Evolutionary conservation across 1,140 invertebrate genomes (phyloP).

Genomic region (Lordiphosa stackelbergi): DNA sequence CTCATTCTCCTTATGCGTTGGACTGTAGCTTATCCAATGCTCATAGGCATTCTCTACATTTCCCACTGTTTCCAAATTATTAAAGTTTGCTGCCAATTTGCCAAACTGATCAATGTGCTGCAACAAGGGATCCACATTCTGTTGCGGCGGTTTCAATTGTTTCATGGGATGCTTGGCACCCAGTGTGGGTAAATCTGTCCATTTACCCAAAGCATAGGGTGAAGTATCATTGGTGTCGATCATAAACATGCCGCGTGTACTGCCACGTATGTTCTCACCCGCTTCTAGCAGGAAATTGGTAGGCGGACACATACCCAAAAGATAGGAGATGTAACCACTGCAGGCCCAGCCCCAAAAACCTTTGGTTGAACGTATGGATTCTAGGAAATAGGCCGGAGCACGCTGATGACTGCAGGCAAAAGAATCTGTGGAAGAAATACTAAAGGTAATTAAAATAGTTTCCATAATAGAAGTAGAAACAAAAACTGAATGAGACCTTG

Average conservation of each 20-base stretch:
- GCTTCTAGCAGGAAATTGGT: constrained; percentile 70
- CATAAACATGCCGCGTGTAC: constrained; percentile 67
- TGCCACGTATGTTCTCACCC: constrained; percentile 61
- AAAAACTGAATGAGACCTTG: too few species aligned
- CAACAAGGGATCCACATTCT: constrained; percentile 58
- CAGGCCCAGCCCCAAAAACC: constrained; percentile 85
- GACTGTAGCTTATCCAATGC: constrained; percentile 70
- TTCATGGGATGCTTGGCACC: constrained; percentile 35
- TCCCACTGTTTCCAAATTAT: constrained; percentile 45
- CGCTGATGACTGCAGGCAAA: constrained; percentile 83
- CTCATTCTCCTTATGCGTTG: constrained; percentile 31
- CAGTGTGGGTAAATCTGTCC: constrained; percentile 65
- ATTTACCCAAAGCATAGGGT: constrained; percentile 72
- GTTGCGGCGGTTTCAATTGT: constrained; percentile 16
- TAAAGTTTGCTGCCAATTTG: constrained; percentile 66
- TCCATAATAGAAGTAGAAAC: too few species aligned
- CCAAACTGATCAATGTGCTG: constrained; percentile 71
- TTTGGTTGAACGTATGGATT: constrained; percentile 82
- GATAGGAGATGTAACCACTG: constrained; percentile 79
- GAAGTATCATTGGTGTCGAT: constrained; percentile 66
- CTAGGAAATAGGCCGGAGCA: constrained; percentile 83
- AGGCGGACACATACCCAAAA: constrained; percentile 79
- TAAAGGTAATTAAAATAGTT: too few species aligned
- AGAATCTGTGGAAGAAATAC: constrained; percentile 39
- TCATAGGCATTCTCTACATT: constrained; percentile 46